These are phyloP conservation scores for Aldabrachelys gigantea DNA, from an alignment of 2,113 vertebrate genomes.

Conservation along the genomic window DNA sequence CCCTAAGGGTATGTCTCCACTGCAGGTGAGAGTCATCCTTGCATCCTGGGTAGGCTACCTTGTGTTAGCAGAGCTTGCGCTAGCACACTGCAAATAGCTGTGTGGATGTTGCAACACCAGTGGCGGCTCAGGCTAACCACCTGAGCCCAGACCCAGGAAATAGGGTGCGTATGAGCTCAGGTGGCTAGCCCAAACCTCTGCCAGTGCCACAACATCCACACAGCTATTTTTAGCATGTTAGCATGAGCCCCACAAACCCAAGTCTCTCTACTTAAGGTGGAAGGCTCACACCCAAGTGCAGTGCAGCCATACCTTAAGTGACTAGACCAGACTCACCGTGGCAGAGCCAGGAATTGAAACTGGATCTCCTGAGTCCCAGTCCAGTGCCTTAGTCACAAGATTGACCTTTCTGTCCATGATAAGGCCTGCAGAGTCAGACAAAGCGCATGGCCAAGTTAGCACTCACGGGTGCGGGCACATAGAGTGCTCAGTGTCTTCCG, in stretches of 20 bases:
- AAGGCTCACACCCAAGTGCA: no score
- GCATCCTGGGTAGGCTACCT: no score
- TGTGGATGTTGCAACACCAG: not conserved
- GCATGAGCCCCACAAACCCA: no score
- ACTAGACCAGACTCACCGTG: not conserved
- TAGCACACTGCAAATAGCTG: not conserved
- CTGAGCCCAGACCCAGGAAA: not conserved
- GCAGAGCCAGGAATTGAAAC: not conserved
- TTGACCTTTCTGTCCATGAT: not conserved
- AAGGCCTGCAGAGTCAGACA: not conserved
- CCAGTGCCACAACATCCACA: no score
- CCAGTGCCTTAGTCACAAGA: not conserved
- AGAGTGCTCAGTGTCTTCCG: not conserved
- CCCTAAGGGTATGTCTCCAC: no score
- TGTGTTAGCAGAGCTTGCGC: no score
- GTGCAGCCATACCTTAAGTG: not conserved
- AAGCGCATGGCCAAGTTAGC: not conserved
- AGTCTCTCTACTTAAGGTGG: no score
- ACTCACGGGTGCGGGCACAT: not conserved
- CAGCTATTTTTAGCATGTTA: not conserved
- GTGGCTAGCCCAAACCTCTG: not conserved
- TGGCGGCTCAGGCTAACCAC: not conserved
- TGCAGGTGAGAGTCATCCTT: no score
- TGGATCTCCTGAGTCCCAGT: not conserved
- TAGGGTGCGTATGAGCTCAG: not conserved